Conservation (phyloP, 2,113 vertebrate species). For the Periophthalmus modestus region DNA sequence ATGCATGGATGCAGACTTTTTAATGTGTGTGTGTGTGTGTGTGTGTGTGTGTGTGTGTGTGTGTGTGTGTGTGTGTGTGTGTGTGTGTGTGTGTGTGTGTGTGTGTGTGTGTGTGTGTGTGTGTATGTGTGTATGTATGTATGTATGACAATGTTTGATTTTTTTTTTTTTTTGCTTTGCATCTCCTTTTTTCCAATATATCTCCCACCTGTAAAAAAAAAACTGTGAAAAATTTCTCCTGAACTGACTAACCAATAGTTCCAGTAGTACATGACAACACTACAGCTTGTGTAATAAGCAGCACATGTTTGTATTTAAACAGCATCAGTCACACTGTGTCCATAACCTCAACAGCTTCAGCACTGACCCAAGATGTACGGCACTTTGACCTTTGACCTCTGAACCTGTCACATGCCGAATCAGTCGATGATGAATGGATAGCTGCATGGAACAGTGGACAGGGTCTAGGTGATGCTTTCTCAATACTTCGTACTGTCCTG, state of each 20-base stretch:
- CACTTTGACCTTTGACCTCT: conserved; percentile 32
- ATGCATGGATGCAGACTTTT: no score
- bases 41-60: no score
- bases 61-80: no score
- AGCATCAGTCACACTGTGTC: conserved; percentile 15
- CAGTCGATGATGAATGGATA: conserved; percentile 47
- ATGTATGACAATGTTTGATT: no score
- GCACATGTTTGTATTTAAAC: background rate
- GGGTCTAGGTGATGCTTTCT: conserved; percentile 6
- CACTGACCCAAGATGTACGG: conserved; percentile 30
- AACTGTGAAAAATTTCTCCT: no score
- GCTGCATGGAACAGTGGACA: conserved; percentile 21
- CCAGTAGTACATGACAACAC: background rate
- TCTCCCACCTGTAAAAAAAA: no score
- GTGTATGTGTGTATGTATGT: no score
- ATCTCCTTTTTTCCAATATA: no score
- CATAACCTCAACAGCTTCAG: conserved; percentile 35
- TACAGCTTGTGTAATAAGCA: background rate
- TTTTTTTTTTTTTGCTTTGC: no score
- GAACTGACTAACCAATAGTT: background rate
- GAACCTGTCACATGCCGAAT: conserved; percentile 31
- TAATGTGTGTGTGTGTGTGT: no score
- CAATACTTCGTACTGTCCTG: background rate
- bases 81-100: no score
- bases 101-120: no score